Conservation (phyloP, 2,888 invertebrate species). For the Tetramorium bicarinatum region DNA sequence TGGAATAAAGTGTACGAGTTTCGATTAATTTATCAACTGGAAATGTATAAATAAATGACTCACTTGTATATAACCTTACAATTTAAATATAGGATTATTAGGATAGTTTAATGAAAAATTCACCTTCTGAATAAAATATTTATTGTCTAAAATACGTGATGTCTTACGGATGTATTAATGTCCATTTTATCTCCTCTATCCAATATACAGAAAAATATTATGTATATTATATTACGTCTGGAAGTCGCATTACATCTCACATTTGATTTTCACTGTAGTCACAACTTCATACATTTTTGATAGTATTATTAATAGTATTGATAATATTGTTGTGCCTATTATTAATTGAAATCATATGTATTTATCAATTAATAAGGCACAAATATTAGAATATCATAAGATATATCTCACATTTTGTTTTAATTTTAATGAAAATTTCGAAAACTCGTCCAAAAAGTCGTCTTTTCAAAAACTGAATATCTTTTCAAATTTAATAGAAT, state of each 20-base stretch:
- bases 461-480: constrained; percentile 7
- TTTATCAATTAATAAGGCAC: constrained; percentile 67
- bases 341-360: constrained; percentile 43
- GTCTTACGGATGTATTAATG: constrained; percentile 27
- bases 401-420: not conserved
- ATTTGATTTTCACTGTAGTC: constrained; percentile 38
- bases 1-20: not conserved
- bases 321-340: constrained; percentile 49
- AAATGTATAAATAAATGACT: not conserved
- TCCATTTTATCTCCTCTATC: constrained; percentile 21
- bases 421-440: not conserved
- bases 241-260: not conserved
- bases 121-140: constrained; percentile 82
- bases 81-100: constrained; percentile 23
- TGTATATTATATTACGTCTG: constrained; percentile 13
- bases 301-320: constrained; percentile 41
- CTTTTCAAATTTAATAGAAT: not conserved
- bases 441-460: no score
- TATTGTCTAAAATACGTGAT: constrained; percentile 75
- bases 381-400: constrained; percentile 61
- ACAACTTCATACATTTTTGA: constrained; percentile 31
- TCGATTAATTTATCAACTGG: constrained; percentile 18
- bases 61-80: constrained; percentile 30
- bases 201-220: constrained; percentile 1
- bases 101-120: constrained; percentile 52